Percentiles rank a stretch among this genome's conserved stretches.
Evolutionary conservation across 1,140 invertebrate genomes (phyloP).

Genomic region (Schlechtendalia chinensis): DNA sequence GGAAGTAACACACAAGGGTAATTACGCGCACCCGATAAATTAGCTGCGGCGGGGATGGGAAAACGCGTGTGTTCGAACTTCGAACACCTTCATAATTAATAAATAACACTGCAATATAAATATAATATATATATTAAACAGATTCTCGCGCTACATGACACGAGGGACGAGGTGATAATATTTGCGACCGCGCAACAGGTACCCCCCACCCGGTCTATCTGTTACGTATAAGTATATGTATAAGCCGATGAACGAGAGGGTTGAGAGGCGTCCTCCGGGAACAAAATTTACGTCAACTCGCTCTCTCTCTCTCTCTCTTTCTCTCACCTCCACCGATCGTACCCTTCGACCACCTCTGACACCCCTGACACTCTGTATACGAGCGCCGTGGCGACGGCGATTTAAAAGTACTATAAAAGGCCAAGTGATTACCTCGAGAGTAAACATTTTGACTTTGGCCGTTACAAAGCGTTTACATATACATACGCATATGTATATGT

Average conservation of each 20-base stretch:
- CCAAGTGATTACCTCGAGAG: neutral
- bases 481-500: neutral
- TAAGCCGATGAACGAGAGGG: no score
- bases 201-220: no score
- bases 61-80: neutral
- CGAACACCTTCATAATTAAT: neutral
- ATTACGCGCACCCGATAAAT: neutral
- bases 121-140: no score
- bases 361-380: neutral
- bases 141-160: no score
- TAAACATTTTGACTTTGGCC: neutral
- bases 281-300: neutral
- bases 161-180: no score
- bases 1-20: no score
- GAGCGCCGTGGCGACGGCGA: neutral
- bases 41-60: neutral
- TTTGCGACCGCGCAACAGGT: no score
- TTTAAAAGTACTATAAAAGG: neutral
- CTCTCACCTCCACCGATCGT: no score
- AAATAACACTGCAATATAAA: neutral
- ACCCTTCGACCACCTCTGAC: neutral
- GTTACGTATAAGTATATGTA: no score
- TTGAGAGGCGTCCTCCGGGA: neutral
- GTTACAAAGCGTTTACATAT: neutral
- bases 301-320: neutral